Conservation (phyloP, 1,140 invertebrate genomes). For the Drosophila sp. region DNA sequence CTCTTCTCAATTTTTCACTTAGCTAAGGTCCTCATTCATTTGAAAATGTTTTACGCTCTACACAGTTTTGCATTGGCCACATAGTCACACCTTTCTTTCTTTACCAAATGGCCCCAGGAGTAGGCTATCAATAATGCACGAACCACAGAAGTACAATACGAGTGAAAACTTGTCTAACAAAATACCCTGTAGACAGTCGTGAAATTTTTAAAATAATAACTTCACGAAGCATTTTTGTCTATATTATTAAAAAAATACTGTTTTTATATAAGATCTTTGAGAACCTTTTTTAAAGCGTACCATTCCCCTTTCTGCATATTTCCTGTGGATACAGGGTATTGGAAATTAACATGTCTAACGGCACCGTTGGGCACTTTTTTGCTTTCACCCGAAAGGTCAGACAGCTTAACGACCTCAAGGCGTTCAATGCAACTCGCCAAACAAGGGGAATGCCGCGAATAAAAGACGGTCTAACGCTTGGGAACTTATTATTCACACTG, state of each 20-base stretch:
- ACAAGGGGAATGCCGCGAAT: background rate
- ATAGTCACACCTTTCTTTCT: slow-evolving; percentile 19
- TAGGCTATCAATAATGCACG: slow-evolving; percentile 42
- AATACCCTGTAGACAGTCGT: background rate
- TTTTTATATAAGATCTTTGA: background rate
- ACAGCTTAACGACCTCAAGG: slow-evolving; percentile 37
- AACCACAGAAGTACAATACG: background rate
- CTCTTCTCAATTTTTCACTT: slow-evolving; percentile 30
- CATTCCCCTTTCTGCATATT: background rate
- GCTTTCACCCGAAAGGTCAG: slow-evolving; percentile 40
- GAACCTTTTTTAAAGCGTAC: background rate
- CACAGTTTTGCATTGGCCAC: slow-evolving; percentile 20
- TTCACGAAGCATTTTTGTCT: too few species aligned
- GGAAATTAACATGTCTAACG: slow-evolving; percentile 59
- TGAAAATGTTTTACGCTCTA: slow-evolving; percentile 26
- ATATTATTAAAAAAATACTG: too few species aligned
- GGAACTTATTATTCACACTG: slow-evolving; percentile 55
- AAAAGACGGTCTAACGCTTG: slow-evolving; percentile 28
- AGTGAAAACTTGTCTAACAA: background rate
- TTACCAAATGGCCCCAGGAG: background rate
- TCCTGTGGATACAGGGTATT: background rate
- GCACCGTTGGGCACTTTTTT: slow-evolving; percentile 38
- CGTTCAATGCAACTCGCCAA: slow-evolving; percentile 8
- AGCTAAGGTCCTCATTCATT: slow-evolving; percentile 20
- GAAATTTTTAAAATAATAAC: background rate